Evolutionary conservation across 2,113 vertebrate genomes (phyloP).

Genomic region (Oryzias curvinotus): DNA sequence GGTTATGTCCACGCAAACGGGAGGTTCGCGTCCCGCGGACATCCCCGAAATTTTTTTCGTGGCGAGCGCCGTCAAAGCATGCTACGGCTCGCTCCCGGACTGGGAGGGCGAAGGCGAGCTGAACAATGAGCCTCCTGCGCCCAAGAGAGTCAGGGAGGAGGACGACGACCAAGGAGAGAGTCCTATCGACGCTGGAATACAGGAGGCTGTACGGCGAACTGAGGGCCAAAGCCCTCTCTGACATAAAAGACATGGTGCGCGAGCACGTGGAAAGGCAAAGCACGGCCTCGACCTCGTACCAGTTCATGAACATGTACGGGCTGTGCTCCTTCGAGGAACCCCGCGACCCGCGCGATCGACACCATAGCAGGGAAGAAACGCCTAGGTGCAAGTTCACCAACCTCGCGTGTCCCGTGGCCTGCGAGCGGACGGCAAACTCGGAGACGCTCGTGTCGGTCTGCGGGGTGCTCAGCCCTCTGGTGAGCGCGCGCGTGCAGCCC

Average conservation of each 20-base stretch:
- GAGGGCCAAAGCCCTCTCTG: not conserved
- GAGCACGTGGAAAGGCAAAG: not conserved
- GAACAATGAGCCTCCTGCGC: not conserved
- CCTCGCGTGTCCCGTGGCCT: not conserved
- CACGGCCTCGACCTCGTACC: not conserved
- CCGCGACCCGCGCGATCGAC: not conserved
- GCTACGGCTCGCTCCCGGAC: not conserved
- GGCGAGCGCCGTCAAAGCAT: constrained; percentile 2
- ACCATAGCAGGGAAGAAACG: not conserved
- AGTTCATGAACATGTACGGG: constrained; percentile 16
- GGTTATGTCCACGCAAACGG: not conserved
- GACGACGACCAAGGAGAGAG: too few species aligned
- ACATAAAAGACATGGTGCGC: constrained; percentile 3
- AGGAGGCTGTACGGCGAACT: not conserved
- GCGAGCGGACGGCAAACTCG: not conserved
- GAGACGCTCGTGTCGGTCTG: not conserved
- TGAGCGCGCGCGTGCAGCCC: not conserved
- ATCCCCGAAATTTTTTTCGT: not conserved
- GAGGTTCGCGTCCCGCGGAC: too few species aligned
- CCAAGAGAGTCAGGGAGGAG: not conserved
- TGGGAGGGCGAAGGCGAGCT: not conserved
- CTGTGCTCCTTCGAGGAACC: constrained; percentile 8
- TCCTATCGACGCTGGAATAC: not conserved
- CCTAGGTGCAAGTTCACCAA: not conserved
- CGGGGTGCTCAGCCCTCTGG: constrained; percentile 2